Evolutionary conservation across 2,888 invertebrate species (phyloP).

Genomic region (Therioaphis trifolii): DNA sequence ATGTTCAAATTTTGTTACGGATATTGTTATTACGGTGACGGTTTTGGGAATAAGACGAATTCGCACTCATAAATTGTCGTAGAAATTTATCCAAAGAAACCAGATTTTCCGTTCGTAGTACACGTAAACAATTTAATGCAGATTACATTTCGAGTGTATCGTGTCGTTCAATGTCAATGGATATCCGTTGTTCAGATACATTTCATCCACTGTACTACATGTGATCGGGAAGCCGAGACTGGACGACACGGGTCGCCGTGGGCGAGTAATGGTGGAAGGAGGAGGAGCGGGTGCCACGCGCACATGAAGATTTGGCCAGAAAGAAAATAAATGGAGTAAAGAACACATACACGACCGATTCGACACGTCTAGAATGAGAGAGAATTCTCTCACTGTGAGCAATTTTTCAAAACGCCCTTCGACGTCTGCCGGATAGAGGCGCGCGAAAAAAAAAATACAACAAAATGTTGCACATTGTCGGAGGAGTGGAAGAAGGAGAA

Average conservation of each 20-base stretch:
- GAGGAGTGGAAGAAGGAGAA: not conserved
- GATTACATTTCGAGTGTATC: conserved; percentile 30
- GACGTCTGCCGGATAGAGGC: conserved; percentile 13
- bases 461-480: conserved; percentile 32
- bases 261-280: not conserved
- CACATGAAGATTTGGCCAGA: conserved; percentile 24
- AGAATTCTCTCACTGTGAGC: conserved; percentile 40
- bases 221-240: not conserved
- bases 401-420: conserved; percentile 59
- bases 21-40: too few species aligned
- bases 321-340: conserved; percentile 53
- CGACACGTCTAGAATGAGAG: conserved; percentile 53
- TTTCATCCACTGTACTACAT: not conserved
- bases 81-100: too few species aligned
- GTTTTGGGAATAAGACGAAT: too few species aligned
- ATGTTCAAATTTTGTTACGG: too few species aligned
- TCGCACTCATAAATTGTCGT: too few species aligned
- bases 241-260: not conserved
- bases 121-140: not conserved
- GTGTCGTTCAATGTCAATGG: not conserved
- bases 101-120: not conserved
- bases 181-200: not conserved
- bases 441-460: conserved; percentile 36
- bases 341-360: conserved; percentile 18
- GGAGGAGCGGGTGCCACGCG: too few species aligned